These are phyloP conservation scores for Fistularia tabacaria DNA, from an alignment of 2,797 vertebrate genomes.

Conservation along the genomic window DNA sequence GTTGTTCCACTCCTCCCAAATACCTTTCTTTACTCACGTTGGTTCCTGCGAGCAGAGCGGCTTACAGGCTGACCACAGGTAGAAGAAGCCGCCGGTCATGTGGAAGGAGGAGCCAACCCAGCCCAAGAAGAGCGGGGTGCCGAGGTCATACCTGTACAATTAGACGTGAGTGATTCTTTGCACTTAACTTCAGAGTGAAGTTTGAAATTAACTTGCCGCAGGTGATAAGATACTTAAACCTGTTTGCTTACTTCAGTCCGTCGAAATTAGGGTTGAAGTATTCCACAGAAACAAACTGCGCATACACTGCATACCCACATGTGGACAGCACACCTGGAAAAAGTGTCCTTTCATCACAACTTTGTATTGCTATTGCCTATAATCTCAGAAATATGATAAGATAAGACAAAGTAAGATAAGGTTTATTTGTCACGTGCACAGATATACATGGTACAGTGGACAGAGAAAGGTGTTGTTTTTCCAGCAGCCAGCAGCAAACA, in stretches of 20 bases:
- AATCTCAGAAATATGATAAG: background rate
- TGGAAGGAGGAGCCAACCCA: constrained; percentile 90
- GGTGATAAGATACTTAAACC: no score
- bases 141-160: constrained; percentile 85
- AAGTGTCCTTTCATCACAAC: background rate
- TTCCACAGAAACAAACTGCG: constrained; percentile 67
- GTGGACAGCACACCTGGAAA: constrained; percentile 65
- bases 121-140: constrained; percentile 91
- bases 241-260: constrained; percentile 63
- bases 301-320: constrained; percentile 72
- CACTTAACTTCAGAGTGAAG: no score
- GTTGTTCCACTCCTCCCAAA: background rate
- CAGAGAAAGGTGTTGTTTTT: no score
- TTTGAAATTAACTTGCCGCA: no score
- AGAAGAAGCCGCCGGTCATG: constrained; percentile 84
- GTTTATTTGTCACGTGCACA: no score
- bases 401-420: background rate
- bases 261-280: constrained; percentile 60
- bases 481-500: no score
- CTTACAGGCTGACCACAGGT: constrained; percentile 78
- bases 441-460: no score
- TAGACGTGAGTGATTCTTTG: background rate
- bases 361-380: background rate
- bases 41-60: constrained; percentile 42
- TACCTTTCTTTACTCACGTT: constrained; percentile 52